These are phyloP conservation scores for Tinamus major DNA, from an alignment of 2,797 vertebrate genomes.

Conservation along the genomic window DNA sequence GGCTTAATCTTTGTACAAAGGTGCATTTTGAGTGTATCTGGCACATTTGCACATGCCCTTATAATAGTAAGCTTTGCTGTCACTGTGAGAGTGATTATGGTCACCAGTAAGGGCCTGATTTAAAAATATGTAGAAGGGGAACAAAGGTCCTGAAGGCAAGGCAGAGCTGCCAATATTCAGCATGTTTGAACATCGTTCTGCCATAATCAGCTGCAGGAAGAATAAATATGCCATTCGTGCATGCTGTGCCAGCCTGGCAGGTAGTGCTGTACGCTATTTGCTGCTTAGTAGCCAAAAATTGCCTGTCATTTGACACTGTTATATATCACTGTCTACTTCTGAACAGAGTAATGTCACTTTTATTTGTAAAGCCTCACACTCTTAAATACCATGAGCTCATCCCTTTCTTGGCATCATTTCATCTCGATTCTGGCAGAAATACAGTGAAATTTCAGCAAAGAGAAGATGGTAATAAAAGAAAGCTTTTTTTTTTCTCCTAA, in stretches of 20 bases:
- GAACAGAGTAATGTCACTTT: background rate
- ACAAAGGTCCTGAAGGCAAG: background rate
- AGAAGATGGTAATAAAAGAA: slow-evolving; percentile 64
- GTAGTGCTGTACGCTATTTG: background rate
- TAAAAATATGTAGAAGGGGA: background rate
- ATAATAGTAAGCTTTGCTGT: background rate
- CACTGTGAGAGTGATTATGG: background rate
- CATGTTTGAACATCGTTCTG: background rate
- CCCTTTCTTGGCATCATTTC: slow-evolving; percentile 63
- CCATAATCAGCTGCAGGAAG: background rate
- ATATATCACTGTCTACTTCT: background rate
- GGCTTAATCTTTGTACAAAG: background rate
- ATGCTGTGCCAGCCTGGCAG: background rate
- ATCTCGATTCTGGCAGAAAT: slow-evolving; percentile 54
- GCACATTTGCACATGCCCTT: background rate
- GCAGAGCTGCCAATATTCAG: background rate
- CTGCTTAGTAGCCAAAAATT: background rate
- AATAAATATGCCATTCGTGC: too few relatives aligned
- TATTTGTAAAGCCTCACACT: slow-evolving; percentile 60
- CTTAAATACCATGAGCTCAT: slow-evolving; percentile 74
- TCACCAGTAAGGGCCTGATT: background rate
- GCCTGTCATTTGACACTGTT: background rate
- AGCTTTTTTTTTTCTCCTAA: slow-evolving; percentile 75
- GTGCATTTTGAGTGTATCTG: background rate
- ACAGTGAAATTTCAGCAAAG: slow-evolving; percentile 68